These are phyloP conservation scores for Lucinisca nassula DNA, from an alignment of 2,888 invertebrate genomes.

Conservation along the genomic window DNA sequence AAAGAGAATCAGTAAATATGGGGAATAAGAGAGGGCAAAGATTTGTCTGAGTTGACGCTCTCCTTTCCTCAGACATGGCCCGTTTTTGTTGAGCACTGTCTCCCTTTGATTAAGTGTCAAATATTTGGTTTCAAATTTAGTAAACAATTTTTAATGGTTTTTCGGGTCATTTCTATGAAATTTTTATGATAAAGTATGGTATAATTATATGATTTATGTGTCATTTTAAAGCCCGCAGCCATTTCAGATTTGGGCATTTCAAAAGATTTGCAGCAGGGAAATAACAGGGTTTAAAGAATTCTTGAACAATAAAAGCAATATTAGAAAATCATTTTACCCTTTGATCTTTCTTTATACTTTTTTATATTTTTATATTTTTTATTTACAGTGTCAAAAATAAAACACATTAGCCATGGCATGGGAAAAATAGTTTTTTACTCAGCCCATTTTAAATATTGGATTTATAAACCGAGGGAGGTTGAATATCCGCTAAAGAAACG, in stretches of 20 bases:
- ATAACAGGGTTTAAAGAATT: not conserved
- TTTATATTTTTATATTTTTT: not conserved
- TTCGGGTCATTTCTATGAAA: conserved; percentile 8
- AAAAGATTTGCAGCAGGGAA: not conserved
- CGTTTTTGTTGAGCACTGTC: not conserved
- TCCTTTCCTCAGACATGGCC: not conserved
- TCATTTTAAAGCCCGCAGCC: not conserved
- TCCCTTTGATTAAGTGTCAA: conserved; percentile 13
- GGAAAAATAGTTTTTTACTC: too few species aligned
- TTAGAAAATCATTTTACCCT: not conserved
- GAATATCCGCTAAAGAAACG: too few species aligned
- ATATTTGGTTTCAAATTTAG: conserved; percentile 32
- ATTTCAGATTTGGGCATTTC: not conserved
- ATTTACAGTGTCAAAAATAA: not conserved
- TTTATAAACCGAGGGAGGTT: too few species aligned
- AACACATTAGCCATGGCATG: too few species aligned
- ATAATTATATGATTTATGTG: conserved; percentile 21
- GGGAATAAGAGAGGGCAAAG: too few species aligned
- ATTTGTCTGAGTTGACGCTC: too few species aligned
- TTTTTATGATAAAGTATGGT: conserved; percentile 15
- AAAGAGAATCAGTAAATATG: too few species aligned
- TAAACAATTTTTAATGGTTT: conserved; percentile 21
- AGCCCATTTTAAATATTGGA: too few species aligned
- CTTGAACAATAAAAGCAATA: not conserved
- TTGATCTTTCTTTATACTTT: not conserved